Evolutionary conservation across 2,888 invertebrate genomes (phyloP), one percentile per base, ranked within the genome.

Genomic region (Agonopterix alstromeriana): DNA sequence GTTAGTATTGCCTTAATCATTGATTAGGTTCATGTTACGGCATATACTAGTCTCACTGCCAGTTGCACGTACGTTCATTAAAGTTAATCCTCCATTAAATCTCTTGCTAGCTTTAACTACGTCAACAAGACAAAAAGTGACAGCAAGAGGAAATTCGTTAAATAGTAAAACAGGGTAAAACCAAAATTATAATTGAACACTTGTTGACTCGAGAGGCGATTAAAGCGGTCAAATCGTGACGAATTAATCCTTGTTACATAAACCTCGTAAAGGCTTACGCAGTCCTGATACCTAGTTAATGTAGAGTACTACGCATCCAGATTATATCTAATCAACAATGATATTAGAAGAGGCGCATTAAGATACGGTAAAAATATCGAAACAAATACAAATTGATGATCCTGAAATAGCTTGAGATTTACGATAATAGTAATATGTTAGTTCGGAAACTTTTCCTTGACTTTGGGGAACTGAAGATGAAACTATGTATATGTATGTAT

Each of bases 181-280:
- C 27, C 27, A 5, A 27, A 27, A 27, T 7, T 27, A 5, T 27
- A 27, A 27, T 27, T 7, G 27, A 27, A 27, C 27, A 27, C 17
- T 40, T 38, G 40, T 38, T 27, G 10, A 5, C 27, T 10, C 46
- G 10, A 10, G 10, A 48, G 41, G 42, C 36, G 53, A 58, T 58
- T 53, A 60, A 46, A 53, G 43, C 42, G 48, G 51, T 51, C 52
- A 53, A 53, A 49, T 53, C 49, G 48, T 47, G 48, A 48, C 54
- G 53, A 59, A 54, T 52, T 64, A 63, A 67, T 59, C 60, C 52
- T 43, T 49, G 47, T 43, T 45, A 57, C 53, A 54, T 58, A 63
- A 54, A 57, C 50, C 49, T 52, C 55, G 58, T 55, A 52, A 57
- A 46, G 47, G 45, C 45, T 47, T 45, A 45, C 41, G 45, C 10